Percentiles rank a stretch among this genome's conserved stretches.
These are phyloP conservation scores for Triplophysa tibetana DNA, from an alignment of 2,113 vertebrate species.

Conservation along the genomic window DNA sequence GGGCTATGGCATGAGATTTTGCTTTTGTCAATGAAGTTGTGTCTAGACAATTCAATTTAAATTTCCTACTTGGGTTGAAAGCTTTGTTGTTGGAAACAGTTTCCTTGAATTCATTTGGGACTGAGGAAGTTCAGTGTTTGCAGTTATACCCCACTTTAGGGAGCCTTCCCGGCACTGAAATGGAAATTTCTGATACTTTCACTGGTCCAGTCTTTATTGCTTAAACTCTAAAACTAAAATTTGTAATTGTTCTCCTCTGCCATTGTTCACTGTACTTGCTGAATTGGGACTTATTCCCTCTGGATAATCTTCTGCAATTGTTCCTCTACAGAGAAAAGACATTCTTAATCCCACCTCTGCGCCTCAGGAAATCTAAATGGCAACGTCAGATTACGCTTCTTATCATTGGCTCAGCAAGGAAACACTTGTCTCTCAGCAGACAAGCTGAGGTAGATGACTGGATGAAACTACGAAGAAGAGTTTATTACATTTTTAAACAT, in stretches of 20 bases:
- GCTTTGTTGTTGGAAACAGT: constrained; percentile 8
- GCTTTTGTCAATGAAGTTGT: constrained; percentile 34
- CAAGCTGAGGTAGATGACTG: neutral
- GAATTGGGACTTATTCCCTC: constrained; percentile 45
- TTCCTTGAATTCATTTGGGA: constrained; percentile 20
- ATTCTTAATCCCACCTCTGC: constrained; percentile 46
- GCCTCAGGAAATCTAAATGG: constrained; percentile 55
- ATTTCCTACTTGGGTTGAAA: constrained; percentile 6
- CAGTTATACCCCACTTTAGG: neutral
- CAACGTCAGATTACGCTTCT: constrained; percentile 43
- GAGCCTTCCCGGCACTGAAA: constrained; percentile 16
- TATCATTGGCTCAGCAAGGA: constrained; percentile 4
- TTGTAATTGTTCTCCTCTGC: constrained; percentile 56
- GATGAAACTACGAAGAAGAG: constrained; percentile 26
- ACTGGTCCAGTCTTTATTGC: constrained; percentile 42
- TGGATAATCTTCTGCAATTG: constrained; percentile 58
- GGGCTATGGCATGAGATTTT: neutral
- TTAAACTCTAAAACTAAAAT: constrained; percentile 38
- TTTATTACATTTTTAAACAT: constrained; percentile 53
- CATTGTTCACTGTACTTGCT: constrained; percentile 33
- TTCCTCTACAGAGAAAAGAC: constrained; percentile 51
- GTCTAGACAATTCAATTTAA: constrained; percentile 37
- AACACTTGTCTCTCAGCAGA: neutral
- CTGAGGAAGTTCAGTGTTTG: constrained; percentile 1
- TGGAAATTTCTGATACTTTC: constrained; percentile 36